Conservation (phyloP, 2,113 vertebrate genomes). For the Phyllostomus discolor region DNA sequence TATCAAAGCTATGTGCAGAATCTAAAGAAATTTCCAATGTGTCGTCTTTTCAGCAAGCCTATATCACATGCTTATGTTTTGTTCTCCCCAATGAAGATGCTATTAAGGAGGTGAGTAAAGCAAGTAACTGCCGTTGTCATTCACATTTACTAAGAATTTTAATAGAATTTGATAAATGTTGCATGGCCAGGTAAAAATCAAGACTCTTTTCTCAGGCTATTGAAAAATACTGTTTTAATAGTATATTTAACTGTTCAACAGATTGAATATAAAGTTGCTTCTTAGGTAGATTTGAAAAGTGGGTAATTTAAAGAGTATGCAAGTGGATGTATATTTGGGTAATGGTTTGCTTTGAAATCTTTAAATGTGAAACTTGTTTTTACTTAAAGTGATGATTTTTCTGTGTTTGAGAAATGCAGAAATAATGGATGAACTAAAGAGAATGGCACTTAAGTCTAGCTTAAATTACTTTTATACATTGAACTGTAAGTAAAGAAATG, state of each 20-base stretch:
- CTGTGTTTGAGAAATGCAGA: not conserved
- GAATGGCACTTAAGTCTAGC: not conserved
- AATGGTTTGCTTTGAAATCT: slow-evolving; percentile 33
- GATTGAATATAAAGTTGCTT: not conserved
- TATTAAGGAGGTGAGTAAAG: slow-evolving; percentile 91
- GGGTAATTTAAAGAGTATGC: not conserved
- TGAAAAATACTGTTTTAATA: slow-evolving; percentile 5
- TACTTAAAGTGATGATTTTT: slow-evolving; percentile 6
- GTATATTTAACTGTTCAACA: slow-evolving; percentile 1
- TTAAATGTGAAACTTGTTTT: slow-evolving; percentile 7
- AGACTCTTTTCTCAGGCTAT: not conserved
- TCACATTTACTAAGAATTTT: not conserved
- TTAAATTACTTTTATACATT: not conserved
- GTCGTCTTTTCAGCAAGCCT: slow-evolving; percentile 93
- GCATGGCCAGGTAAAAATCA: not conserved
- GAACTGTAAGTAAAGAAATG: not conserved
- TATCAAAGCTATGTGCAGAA: slow-evolving; percentile 93
- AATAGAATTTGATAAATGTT: slow-evolving; percentile 36
- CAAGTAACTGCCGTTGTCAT: not conserved
- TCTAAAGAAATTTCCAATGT: slow-evolving; percentile 89
- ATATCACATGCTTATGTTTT: slow-evolving; percentile 92
- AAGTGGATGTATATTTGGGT: not conserved
- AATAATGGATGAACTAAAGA: slow-evolving; percentile 34
- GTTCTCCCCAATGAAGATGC: slow-evolving; percentile 95
- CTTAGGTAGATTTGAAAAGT: not conserved